phyloP scores from a whole-genome alignment of 2,888 invertebrate genomes.

The Xestia c-nigrum region DNA sequence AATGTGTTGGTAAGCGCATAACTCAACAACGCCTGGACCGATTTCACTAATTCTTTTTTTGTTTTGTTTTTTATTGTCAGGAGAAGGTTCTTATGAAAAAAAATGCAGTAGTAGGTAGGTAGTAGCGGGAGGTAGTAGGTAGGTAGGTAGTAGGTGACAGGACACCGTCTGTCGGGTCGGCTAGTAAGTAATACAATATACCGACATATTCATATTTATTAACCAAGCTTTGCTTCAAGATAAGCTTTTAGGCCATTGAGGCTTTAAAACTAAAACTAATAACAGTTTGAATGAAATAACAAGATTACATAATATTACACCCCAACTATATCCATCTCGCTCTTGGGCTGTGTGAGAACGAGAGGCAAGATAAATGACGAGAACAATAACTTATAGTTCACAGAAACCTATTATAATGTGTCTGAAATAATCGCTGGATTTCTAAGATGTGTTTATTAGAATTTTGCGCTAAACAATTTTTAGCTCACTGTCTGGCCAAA shows the following conservation, averaged over 20 bases:
- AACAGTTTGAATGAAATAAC: slow-evolving; percentile 38
- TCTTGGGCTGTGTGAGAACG: background rate
- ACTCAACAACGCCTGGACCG: no score
- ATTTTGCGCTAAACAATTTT: background rate
- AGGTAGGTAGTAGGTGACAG: no score
- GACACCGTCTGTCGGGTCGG: no score
- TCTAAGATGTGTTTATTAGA: background rate
- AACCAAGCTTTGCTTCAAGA: slow-evolving; percentile 9
- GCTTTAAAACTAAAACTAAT: slow-evolving; percentile 44
- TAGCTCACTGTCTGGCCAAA: background rate
- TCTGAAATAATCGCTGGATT: slow-evolving; percentile 4
- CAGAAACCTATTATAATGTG: slow-evolving; percentile 7
- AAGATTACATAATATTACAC: slow-evolving; percentile 38
- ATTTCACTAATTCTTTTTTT: no score
- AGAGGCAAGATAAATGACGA: background rate
- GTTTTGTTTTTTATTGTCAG: no score
- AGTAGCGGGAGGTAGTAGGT: no score
- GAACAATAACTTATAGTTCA: slow-evolving; percentile 23
- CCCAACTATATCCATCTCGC: slow-evolving; percentile 14
- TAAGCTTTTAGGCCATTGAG: slow-evolving; percentile 23
- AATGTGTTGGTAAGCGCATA: no score
- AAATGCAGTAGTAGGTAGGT: no score
- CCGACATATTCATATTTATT: background rate
- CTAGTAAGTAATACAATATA: no score
- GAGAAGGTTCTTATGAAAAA: no score